Evolutionary conservation across 2,797 vertebrate genomes (phyloP).

Genomic region (Amblyraja radiata): DNA sequence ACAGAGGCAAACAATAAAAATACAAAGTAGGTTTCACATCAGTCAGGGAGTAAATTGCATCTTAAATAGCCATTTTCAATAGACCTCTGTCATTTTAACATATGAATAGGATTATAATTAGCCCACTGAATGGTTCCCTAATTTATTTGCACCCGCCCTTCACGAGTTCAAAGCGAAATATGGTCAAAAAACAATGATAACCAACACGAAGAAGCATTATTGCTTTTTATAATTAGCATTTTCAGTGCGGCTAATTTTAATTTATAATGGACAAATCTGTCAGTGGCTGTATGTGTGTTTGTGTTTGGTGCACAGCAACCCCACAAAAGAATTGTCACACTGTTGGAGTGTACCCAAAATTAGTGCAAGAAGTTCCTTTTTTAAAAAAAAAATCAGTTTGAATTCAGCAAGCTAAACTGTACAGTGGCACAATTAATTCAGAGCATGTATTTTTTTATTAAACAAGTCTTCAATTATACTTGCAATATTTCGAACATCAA

Average conservation of each 20-base stretch:
- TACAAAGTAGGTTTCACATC: not conserved
- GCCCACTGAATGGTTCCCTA: not conserved
- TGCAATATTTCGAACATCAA: not conserved
- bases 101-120: conserved; percentile 35
- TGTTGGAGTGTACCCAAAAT: conserved; percentile 14
- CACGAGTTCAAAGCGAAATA: conserved; percentile 14
- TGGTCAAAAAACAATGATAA: not conserved
- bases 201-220: not conserved
- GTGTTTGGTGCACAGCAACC: no score
- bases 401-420: conserved; percentile 6
- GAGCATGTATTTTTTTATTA: not conserved
- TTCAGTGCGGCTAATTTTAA: not conserved
- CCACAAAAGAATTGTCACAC: not conserved
- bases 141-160: not conserved
- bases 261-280: not conserved
- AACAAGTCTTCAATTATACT: conserved; percentile 11
- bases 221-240: conserved; percentile 6
- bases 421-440: not conserved
- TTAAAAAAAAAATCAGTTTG: not conserved
- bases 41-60: conserved; percentile 29
- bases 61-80: conserved; percentile 23
- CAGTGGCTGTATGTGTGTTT: not conserved
- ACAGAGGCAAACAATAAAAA: not conserved
- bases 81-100: conserved; percentile 17
- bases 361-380: not conserved